Base-by-base conservation (phyloP, 2,797 vertebrate genomes). In the Pangasius macronema region DNA sequence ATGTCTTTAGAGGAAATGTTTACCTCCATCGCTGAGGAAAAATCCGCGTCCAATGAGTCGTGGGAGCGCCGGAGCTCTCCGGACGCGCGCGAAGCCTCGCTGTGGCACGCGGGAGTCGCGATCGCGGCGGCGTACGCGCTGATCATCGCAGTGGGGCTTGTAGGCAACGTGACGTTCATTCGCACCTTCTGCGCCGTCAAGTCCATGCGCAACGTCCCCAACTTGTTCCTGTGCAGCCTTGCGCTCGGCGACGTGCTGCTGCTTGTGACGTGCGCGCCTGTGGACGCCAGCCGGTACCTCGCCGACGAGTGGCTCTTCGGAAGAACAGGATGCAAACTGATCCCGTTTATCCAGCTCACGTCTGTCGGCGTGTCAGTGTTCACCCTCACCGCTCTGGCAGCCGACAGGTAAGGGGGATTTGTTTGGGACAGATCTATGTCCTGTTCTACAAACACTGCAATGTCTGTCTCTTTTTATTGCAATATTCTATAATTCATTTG, bases 301-400 rank as follows among this genome's bases (percentile, higher is more conserved):
- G 94, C 97, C 36, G 96, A 98, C 0, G 95, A 97, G 91, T 99
- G 98, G 98, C 94, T 99, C 30, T 99, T 99, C 11, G 98, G 98
- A 27, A 95, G 98, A 87, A 92, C 96, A 79, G 98, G 98, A 68
- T 99, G 98, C 93, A 99, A 99, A 93, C 95, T 99, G 89, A 98
- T 99, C 87, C 96, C 98, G 70, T 98, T 98, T 93, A 97, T 99
- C 82, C 98, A 99, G 93, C 96, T 99, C 67, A 99, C 98, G 36
- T 99, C 98, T 0, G 98, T 99, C 1, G 98, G 98, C 70, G 98
- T 99, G 87, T 99, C 98, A 18, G 98, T 99, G 89, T 99, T 99
- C 91, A 99, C 98, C 0, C 97, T 99, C 87, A 99, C 97, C 0
- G 98, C 98, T 42, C 96, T 99, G 85, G 98, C 98, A 0, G 98